phyloP scores from a whole-genome alignment of 2,888 invertebrate genomes.

The Tuta absoluta region DNA sequence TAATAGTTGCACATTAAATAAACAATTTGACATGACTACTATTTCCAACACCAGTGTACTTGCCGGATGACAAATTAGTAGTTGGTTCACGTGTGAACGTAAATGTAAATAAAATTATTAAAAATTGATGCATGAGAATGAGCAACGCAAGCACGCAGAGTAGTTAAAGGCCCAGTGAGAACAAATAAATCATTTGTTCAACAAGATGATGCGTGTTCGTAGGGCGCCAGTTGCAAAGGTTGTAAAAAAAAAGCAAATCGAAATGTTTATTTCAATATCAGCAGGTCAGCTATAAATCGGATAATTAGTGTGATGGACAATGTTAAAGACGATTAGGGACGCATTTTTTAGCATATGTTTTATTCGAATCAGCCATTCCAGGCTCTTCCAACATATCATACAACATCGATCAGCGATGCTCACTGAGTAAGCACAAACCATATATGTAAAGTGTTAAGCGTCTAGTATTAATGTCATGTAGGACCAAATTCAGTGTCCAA shows the following conservation, averaged over 20 bases:
- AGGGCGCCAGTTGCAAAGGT: constrained; percentile 15
- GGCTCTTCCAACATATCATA: not conserved
- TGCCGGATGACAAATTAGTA: constrained; percentile 7
- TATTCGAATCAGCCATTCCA: not conserved
- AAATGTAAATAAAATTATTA: constrained; percentile 26
- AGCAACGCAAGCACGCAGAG: constrained; percentile 14
- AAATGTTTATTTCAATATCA: constrained; percentile 20
- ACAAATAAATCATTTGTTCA: constrained; percentile 32
- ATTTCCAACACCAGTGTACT: constrained; percentile 3
- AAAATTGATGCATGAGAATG: constrained; percentile 25
- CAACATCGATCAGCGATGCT: constrained; percentile 1
- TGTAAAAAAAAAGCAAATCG: not conserved
- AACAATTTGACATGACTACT: not conserved
- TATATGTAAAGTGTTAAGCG: constrained; percentile 1
- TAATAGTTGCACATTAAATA: not conserved
- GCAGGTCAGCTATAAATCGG: not conserved
- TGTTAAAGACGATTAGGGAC: not conserved
- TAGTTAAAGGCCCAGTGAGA: constrained; percentile 26
- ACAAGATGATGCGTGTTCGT: constrained; percentile 28
- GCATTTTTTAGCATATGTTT: not conserved
- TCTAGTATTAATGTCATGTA: constrained; percentile 18
- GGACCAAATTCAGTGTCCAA: constrained; percentile 19
- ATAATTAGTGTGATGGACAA: not conserved
- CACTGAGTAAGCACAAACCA: not conserved
- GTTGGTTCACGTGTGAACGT: constrained; percentile 20